Evolutionary conservation across 2,113 vertebrate genomes (phyloP).

Genomic region (Corythoichthys haematopterus): DNA sequence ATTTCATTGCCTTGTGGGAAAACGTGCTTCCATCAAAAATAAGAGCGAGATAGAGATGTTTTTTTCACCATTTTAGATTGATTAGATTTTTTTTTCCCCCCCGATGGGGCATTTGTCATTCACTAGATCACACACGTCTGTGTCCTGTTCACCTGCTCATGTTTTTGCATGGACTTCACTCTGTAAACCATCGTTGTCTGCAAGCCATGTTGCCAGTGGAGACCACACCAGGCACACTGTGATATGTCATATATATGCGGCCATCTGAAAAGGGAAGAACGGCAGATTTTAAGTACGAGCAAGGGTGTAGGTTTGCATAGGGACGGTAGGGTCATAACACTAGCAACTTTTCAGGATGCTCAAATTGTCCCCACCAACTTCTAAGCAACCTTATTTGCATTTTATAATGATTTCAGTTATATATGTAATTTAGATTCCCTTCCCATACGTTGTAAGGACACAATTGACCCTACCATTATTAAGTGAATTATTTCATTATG

Average conservation of each 20-base stretch:
- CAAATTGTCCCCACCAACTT: too few species aligned
- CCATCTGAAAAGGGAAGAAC: constrained; percentile 1
- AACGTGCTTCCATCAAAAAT: constrained; percentile 60
- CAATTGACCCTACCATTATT: too few species aligned
- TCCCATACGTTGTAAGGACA: too few species aligned
- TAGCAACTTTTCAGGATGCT: too few species aligned
- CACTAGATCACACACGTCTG: constrained; percentile 26
- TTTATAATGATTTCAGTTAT: too few species aligned
- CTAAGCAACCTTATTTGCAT: too few species aligned
- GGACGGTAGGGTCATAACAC: too few species aligned
- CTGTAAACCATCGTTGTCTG: constrained; percentile 66
- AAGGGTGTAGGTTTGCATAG: too few species aligned
- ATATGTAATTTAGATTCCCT: too few species aligned
- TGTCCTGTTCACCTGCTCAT: constrained; percentile 55
- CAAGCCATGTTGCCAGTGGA: constrained; percentile 58
- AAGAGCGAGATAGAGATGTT: constrained; percentile 31
- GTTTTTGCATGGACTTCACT: constrained; percentile 78
- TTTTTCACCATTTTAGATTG: constrained; percentile 70
- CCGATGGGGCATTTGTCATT: constrained; percentile 43
- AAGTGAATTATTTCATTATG: too few species aligned
- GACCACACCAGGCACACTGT: constrained; percentile 3
- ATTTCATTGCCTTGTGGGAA: constrained; percentile 66
- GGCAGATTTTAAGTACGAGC: too few species aligned
- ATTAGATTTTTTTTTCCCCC: constrained; percentile 65
- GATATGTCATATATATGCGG: constrained; percentile 1